These are phyloP conservation scores for Luscinia luscinia DNA, from an alignment of 2,797 vertebrate genomes.

Conservation along the genomic window DNA sequence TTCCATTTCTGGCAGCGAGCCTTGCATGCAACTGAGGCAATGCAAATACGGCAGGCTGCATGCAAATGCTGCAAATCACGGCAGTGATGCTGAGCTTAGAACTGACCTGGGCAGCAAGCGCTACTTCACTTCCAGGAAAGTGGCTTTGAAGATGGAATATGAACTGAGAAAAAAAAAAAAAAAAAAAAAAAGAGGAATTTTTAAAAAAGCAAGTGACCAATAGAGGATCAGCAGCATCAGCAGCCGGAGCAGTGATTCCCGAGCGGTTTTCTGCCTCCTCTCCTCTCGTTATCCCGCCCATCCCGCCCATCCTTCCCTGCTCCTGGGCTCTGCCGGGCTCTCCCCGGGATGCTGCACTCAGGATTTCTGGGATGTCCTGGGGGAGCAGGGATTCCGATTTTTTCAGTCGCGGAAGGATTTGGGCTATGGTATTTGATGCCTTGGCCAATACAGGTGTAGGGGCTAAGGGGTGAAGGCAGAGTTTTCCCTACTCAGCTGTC, in stretches of 20 bases:
- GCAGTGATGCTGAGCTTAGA: neutral
- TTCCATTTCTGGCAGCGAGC: neutral
- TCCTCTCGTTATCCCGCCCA: no score
- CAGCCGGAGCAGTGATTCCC: neutral
- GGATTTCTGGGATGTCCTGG: neutral
- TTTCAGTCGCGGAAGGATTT: neutral
- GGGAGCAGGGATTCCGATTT: fast-evolving
- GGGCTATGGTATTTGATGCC: neutral
- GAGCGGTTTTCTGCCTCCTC: no score
- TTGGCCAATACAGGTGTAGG: neutral
- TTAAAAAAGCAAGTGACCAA: neutral
- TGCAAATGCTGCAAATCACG: neutral
- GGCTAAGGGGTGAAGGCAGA: neutral
- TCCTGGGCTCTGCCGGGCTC: no score
- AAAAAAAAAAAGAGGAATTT: neutral
- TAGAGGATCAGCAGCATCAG: neutral
- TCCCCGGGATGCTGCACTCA: no score
- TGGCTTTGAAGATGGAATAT: neutral
- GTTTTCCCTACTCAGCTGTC: neutral
- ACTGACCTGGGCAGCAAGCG: neutral
- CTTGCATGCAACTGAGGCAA: neutral
- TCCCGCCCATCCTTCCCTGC: no score
- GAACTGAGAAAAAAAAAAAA: neutral
- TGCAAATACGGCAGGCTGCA: neutral
- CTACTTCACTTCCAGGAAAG: neutral